A percentile compares a stretch with the other conserved stretches of the same genome.
phyloP scores from a whole-genome alignment of 2,797 vertebrate species.

The Lacerta viridis region DNA sequence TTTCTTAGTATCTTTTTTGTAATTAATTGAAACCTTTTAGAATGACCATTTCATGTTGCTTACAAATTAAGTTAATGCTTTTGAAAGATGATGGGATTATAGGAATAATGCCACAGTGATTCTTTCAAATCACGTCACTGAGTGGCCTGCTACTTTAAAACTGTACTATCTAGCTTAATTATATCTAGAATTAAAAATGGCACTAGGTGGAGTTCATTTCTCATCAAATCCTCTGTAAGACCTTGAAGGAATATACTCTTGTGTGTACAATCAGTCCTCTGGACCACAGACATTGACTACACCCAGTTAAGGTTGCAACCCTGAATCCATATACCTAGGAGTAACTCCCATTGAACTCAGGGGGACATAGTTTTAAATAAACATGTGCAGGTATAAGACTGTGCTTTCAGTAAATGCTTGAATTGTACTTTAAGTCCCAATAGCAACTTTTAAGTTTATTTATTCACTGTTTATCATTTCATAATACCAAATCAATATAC shows the following conservation, averaged over 20 bases:
- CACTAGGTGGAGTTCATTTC: constrained; percentile 23
- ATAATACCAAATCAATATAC: no score
- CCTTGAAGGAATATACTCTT: neutral
- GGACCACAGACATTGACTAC: neutral
- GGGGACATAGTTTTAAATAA: neutral
- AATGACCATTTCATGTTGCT: constrained; percentile 21
- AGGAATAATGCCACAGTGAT: constrained; percentile 23
- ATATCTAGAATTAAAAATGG: constrained; percentile 37
- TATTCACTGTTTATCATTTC: no score
- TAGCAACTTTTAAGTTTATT: no score
- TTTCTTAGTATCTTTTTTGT: constrained; percentile 29
- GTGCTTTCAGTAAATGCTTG: neutral
- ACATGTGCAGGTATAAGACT: neutral
- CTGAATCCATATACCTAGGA: neutral
- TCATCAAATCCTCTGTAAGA: constrained; percentile 34
- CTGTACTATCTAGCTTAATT: neutral
- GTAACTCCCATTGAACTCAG: neutral
- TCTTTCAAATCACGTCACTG: constrained; percentile 28
- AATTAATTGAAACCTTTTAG: constrained; percentile 43
- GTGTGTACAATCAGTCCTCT: neutral
- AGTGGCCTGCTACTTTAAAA: constrained; percentile 44
- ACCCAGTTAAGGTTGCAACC: neutral
- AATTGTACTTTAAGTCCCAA: neutral
- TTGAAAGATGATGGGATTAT: constrained; percentile 33
- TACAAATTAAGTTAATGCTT: constrained; percentile 33